Evolutionary conservation across 2,113 vertebrate genomes (phyloP).

Genomic region (Anser brachyrhynchus): DNA sequence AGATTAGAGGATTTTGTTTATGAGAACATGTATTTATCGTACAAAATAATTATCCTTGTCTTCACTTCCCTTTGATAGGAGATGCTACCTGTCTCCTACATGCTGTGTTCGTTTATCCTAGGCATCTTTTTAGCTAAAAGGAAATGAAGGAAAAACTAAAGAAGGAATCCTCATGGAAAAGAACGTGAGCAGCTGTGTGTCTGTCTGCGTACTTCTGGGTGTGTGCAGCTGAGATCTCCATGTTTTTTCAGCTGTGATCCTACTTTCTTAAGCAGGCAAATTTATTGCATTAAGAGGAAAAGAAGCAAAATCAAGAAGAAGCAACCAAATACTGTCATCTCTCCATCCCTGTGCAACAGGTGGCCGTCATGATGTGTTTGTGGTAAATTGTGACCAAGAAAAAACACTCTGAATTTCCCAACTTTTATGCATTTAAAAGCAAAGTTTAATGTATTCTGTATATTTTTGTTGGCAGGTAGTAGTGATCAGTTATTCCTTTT

Average conservation of each 20-base stretch:
- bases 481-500: conserved; percentile 57
- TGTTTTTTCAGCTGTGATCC: not conserved
- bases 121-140: not conserved
- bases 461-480: not conserved
- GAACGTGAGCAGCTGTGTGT: not conserved
- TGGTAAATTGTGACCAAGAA: not conserved
- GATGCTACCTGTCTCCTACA: not conserved
- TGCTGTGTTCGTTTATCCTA: not conserved
- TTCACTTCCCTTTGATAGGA: not conserved
- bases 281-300: not conserved
- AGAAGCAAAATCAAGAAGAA: not conserved
- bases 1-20: not conserved
- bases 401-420: not conserved
- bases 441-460: not conserved
- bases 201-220: not conserved
- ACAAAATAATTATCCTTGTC: not conserved
- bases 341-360: rapidly evolving
- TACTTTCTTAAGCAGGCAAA: not conserved
- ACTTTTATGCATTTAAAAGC: not conserved
- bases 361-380: rapidly evolving
- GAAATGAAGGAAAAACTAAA: not conserved
- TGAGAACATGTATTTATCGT: not conserved
- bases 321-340: not conserved
- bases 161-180: not conserved
- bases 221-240: not conserved